A percentile compares a stretch with the other conserved stretches of the same genome.
Evolutionary conservation across 2,113 vertebrate species (phyloP).

Genomic region (Tyrannus savana): DNA sequence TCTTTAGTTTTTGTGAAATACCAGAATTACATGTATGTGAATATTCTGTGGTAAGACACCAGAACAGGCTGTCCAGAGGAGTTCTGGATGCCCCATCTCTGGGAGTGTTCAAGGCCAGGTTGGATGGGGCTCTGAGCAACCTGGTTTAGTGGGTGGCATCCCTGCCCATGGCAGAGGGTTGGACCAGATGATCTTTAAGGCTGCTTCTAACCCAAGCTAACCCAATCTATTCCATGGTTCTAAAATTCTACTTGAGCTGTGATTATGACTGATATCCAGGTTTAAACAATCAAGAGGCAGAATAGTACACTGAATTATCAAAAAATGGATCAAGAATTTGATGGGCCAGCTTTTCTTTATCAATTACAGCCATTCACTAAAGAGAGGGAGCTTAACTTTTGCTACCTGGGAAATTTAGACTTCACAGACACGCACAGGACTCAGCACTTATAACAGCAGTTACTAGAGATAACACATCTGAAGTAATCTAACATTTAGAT

Average conservation of each 20-base stretch:
- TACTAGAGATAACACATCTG: background rate
- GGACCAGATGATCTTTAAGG: background rate
- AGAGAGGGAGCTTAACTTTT: background rate
- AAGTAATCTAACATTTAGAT: background rate
- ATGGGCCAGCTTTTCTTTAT: background rate
- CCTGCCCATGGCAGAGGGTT: background rate
- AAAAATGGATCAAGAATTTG: background rate
- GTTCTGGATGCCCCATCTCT: rapidly evolving
- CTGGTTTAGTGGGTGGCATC: background rate
- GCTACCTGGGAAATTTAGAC: background rate
- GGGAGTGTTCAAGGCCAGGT: background rate
- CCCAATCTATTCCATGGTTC: background rate
- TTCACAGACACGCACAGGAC: background rate
- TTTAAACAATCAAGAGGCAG: background rate
- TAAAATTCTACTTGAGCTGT: background rate
- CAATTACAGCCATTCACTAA: background rate
- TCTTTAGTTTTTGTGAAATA: background rate
- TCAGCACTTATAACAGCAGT: background rate
- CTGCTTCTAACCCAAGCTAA: background rate
- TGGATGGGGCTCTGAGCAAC: background rate
- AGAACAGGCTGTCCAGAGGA: background rate
- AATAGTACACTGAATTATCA: background rate
- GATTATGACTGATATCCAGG: background rate
- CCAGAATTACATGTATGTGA: background rate
- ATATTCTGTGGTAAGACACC: background rate